Evolutionary conservation across 1,140 invertebrate species (phyloP).

Genomic region (Sinonovacula constricta): DNA sequence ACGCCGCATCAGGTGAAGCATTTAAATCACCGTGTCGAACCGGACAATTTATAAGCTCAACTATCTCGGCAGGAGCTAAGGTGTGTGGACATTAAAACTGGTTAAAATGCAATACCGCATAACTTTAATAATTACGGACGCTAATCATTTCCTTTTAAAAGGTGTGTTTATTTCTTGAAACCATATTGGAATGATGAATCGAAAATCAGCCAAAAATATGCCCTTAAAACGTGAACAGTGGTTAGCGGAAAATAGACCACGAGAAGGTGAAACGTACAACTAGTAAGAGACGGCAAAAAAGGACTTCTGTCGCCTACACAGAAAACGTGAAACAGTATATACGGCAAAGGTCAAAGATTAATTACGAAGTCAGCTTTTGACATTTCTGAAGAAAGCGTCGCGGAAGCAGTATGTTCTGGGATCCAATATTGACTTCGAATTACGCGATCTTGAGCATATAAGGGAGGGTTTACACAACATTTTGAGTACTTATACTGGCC

Average conservation of each 20-base stretch:
- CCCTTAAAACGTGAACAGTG: neutral
- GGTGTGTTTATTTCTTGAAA: neutral
- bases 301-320: neutral
- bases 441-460: neutral
- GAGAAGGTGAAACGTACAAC: neutral
- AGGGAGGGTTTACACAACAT: conserved; percentile 4
- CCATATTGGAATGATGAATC: conserved; percentile 12
- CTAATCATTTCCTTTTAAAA: no score
- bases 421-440: neutral
- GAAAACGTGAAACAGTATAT: neutral
- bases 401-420: neutral
- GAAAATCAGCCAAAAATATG: neutral
- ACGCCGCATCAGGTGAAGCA: no score
- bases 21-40: no score
- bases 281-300: conserved; percentile 18
- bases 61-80: no score
- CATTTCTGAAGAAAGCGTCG: neutral
- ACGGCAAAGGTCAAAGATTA: neutral
- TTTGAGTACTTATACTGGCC: neutral
- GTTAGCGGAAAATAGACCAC: neutral
- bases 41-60: no score
- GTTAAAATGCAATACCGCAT: no score
- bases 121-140: no score
- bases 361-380: neutral
- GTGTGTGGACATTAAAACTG: no score